Evolutionary conservation across 1,140 invertebrate species (phyloP).

Genomic region (Ericerus pela): DNA sequence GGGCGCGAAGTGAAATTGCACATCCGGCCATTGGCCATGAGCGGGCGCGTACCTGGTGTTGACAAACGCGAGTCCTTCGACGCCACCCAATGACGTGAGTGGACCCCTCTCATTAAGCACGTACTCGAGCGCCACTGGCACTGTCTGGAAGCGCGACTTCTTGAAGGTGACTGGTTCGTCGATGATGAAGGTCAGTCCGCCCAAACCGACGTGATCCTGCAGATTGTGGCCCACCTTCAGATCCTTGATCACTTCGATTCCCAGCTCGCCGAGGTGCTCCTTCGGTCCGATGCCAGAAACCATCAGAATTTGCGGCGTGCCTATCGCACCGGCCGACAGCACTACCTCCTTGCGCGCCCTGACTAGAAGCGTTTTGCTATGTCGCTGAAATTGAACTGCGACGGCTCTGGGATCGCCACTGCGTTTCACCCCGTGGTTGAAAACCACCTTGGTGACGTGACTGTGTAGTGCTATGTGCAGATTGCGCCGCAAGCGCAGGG

Average conservation of each 20-base stretch:
- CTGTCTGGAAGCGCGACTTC: conserved; percentile 56
- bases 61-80: conserved; percentile 68
- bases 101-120: conserved; percentile 60
- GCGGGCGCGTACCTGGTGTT: conserved; percentile 66
- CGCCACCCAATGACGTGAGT: conserved; percentile 57
- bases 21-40: conserved; percentile 58
- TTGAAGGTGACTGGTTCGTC: conserved; percentile 65
- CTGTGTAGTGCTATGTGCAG: conserved; percentile 66
- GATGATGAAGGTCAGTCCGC: conserved; percentile 64
- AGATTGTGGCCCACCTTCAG: conserved; percentile 66
- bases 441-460: conserved; percentile 53
- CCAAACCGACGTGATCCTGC: conserved; percentile 69
- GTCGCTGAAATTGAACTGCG: conserved; percentile 56
- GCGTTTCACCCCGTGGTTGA: conserved; percentile 36
- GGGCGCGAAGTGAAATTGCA: conserved; percentile 73
- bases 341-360: conserved; percentile 60
- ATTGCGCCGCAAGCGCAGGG: conserved; percentile 59
- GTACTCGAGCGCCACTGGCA: conserved; percentile 64
- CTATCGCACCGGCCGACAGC: conserved; percentile 63
- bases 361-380: conserved; percentile 45
- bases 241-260: conserved; percentile 56
- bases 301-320: conserved; percentile 74
- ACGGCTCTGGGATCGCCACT: conserved; percentile 36
- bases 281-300: conserved; percentile 71
- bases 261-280: conserved; percentile 56